Percentiles rank a stretch among this genome's conserved stretches.
phyloP scores from a whole-genome alignment of 2,113 vertebrate genomes.

The human region DNA sequence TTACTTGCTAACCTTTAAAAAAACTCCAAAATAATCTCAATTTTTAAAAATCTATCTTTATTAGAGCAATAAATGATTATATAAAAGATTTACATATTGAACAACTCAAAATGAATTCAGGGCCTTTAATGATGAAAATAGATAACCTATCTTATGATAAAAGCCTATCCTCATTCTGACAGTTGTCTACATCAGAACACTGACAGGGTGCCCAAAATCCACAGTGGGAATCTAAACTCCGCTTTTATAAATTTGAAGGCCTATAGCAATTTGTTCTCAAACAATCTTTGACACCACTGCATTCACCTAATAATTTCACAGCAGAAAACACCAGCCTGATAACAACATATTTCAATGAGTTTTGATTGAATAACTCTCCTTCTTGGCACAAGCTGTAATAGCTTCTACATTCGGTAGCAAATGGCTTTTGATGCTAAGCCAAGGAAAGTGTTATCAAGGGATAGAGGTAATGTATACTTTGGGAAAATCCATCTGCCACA shows the following conservation, averaged over 20 bases:
- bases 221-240: neutral
- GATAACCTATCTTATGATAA: neutral
- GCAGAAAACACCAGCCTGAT: neutral
- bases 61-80: neutral
- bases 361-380: neutral
- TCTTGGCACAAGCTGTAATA: neutral
- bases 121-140: neutral
- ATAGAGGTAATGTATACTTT: neutral
- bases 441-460: neutral
- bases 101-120: neutral
- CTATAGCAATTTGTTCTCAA: neutral
- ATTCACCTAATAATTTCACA: neutral
- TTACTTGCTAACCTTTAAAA: neutral
- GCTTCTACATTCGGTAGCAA: neutral
- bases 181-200: neutral
- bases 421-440: neutral
- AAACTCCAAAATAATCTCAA: neutral
- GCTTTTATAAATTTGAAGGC: conserved; percentile 20
- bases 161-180: neutral
- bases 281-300: neutral
- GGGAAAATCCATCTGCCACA: conserved; percentile 5
- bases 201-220: neutral
- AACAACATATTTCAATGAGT: neutral
- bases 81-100: neutral
- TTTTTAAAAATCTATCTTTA: neutral